These are phyloP conservation scores for Thalassarche chlororhynchos DNA, from an alignment of 2,113 vertebrate genomes.

Conservation along the genomic window DNA sequence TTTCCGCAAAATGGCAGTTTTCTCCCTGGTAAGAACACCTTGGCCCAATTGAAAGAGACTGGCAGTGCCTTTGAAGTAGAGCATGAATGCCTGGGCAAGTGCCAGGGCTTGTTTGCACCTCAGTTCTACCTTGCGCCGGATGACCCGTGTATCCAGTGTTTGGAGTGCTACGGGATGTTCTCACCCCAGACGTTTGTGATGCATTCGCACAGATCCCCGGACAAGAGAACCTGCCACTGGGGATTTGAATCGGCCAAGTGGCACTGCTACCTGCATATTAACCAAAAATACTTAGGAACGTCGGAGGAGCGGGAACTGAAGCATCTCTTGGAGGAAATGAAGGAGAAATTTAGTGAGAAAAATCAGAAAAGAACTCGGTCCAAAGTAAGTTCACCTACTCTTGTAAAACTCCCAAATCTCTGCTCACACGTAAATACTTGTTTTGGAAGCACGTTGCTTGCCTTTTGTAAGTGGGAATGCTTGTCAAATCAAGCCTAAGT, in stretches of 20 bases:
- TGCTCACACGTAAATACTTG: background rate
- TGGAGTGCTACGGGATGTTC: conserved; percentile 96
- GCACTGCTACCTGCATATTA: conserved; percentile 96
- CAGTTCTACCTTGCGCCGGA: conserved; percentile 93
- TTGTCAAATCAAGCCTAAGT: conserved; percentile 29
- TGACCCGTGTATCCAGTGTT: conserved; percentile 92
- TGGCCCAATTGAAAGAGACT: conserved; percentile 87
- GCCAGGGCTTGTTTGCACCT: conserved; percentile 94
- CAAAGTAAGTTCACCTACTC: conserved; percentile 85
- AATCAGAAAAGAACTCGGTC: conserved; percentile 83
- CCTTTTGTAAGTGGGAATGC: background rate
- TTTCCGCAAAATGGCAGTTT: conserved; percentile 81
- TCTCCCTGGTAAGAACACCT: conserved; percentile 81
- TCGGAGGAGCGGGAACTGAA: conserved; percentile 87
- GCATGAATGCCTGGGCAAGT: conserved; percentile 96
- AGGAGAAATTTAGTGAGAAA: conserved; percentile 91
- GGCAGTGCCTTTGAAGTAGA: conserved; percentile 95
- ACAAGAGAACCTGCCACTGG: conserved; percentile 99
- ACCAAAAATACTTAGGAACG: conserved; percentile 89
- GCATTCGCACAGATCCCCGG: conserved; percentile 95
- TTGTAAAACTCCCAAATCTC: background rate
- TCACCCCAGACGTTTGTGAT: conserved; percentile 97
- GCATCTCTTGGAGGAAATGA: conserved; percentile 91
- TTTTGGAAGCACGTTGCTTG: background rate
- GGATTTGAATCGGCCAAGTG: conserved; percentile 98